Evolutionary conservation across 2,797 vertebrate species (phyloP), one percentile per base, ranked within the genome.

Genomic region (Phoxinus dragarum): DNA sequence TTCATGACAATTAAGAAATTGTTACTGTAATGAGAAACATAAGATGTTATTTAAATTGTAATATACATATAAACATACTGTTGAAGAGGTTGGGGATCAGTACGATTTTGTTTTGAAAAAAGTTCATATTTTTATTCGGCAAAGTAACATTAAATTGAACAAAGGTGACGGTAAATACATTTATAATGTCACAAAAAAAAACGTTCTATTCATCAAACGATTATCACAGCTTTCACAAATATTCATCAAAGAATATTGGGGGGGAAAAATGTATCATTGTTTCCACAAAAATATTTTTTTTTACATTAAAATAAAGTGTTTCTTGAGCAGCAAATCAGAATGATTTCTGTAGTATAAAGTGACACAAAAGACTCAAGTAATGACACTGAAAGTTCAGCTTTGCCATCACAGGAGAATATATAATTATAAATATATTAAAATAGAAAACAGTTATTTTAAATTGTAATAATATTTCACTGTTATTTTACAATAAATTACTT

Each of bases 191-290:
- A 47, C 44, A 49, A 49, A 16, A 14, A 47, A 0, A 1, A 56
- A 23, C 21, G 1, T n/a, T n/a, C 1, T 59, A 59, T 59, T 59
- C 9, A 59, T 56, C 3, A n/a, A n/a, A 59, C n/a, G 9, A 59
- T 59, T 9, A 23, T 56, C 52, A 4, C 7, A 56, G 21, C 54
- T 59, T 59, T 59, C 23, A 59, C 1, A 59, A 59, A 59, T 59
- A 59, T n/a, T 59, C 23, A 23, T 23, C 8, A 56, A 56, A 59
- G 0, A 59, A 59, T 59, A n/a, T 23, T 59, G 3, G 1, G 38
- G 6, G 1, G 0, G 1, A 1, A 12, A 47, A 56, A 56, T 7
- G 9, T 23, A 59, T 59, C 23, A n/a, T 0, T 0, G 23, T 3
- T 59, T n/a, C 8, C 21, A 59, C 23, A 59, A 11, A n/a, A 59